phyloP scores from a whole-genome alignment of 2,113 vertebrate genomes.

The Thymallus thymallus region DNA sequence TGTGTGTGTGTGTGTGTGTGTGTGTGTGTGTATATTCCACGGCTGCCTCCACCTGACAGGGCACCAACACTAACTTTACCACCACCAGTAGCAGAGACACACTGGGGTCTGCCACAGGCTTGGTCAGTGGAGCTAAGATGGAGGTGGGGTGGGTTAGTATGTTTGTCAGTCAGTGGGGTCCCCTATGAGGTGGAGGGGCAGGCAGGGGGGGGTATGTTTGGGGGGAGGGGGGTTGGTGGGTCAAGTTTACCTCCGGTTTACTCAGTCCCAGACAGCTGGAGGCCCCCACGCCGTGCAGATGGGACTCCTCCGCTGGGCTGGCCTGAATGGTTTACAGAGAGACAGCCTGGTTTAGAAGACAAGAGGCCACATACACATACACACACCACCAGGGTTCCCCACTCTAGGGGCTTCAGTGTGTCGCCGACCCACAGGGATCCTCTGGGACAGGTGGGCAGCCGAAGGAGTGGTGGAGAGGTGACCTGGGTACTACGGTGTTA shows the following conservation, averaged over 20 bases:
- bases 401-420: too few relatives aligned
- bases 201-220: not conserved
- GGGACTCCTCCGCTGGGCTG: slow-evolving; percentile 71
- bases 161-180: slow-evolving; percentile 38
- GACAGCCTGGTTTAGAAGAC: slow-evolving; percentile 69
- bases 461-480: not conserved
- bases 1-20: too few relatives aligned
- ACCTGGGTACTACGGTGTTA: slow-evolving; percentile 8
- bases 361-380: slow-evolving; percentile 37
- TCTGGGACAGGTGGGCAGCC: not conserved
- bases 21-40: too few relatives aligned
- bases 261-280: slow-evolving; percentile 70
- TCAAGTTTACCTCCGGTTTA: slow-evolving; percentile 67
- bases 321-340: slow-evolving; percentile 70
- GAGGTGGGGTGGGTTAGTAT: slow-evolving; percentile 30
- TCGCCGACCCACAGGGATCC: not conserved
- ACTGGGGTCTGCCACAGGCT: not conserved
- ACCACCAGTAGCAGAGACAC: not conserved
- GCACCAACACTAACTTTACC: not conserved
- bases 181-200: slow-evolving; percentile 33
- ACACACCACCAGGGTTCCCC: too few relatives aligned
- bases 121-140: not conserved
- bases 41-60: not conserved
- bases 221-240: slow-evolving; percentile 40
- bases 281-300: slow-evolving; percentile 63